A percentile compares a stretch with the other conserved stretches of the same genome.
phyloP scores from a whole-genome alignment of 2,888 invertebrate genomes.

The Coleophora deauratella region DNA sequence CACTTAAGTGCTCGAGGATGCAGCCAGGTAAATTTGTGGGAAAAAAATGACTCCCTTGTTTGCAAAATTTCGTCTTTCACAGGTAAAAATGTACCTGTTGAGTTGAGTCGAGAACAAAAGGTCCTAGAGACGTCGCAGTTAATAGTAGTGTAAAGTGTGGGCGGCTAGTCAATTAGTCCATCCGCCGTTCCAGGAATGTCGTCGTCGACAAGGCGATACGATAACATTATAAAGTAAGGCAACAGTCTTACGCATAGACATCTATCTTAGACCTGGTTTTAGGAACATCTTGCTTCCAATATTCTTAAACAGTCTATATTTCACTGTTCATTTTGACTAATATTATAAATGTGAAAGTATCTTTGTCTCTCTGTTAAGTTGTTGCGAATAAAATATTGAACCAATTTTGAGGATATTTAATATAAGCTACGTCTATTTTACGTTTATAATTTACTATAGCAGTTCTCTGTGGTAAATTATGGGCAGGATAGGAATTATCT shows the following conservation, averaged over 20 bases:
- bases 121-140: conserved; percentile 57
- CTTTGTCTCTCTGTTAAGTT: too few relatives aligned
- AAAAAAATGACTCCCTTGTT: conserved; percentile 38
- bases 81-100: conserved; percentile 63
- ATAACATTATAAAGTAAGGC: conserved; percentile 53
- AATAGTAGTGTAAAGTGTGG: conserved; percentile 65
- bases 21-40: conserved; percentile 40
- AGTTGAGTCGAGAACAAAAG: conserved; percentile 58
- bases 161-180: conserved; percentile 72
- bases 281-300: too few relatives aligned
- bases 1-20: conserved; percentile 27
- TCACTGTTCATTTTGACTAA: too few relatives aligned
- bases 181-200: conserved; percentile 72
- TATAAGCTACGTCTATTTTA: too few relatives aligned
- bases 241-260: conserved; percentile 4
- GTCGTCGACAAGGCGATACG: conserved; percentile 43
- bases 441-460: too few relatives aligned
- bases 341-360: too few relatives aligned
- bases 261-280: too few relatives aligned
- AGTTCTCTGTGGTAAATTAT: too few relatives aligned
- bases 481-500: too few relatives aligned
- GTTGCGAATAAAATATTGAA: too few relatives aligned
- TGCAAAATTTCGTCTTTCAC: conserved; percentile 37
- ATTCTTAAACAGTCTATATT: too few relatives aligned
- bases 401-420: too few relatives aligned